Evolutionary conservation across 2,797 vertebrate genomes (phyloP), one percentile per base, ranked within the genome.

Genomic region (Lepilemur septentrionalis): DNA sequence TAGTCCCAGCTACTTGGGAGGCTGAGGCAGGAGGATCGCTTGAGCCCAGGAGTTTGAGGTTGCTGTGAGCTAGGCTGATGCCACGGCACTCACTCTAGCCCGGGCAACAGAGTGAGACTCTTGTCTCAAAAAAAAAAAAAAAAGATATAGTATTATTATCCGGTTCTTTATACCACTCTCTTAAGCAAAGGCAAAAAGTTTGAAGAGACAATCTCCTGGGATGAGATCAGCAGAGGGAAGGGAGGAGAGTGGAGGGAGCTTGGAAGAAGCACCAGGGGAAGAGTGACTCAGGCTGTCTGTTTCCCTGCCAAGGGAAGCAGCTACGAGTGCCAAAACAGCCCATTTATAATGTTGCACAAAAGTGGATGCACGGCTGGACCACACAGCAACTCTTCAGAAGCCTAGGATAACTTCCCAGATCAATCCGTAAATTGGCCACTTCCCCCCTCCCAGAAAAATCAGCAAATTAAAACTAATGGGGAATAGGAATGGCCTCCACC

Each of bases 351-450:
- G 2, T 0, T 85, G 61, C 63, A 94, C 81, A 93, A 87, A 95
- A 96, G 63, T 46, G 6, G 55, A 70, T 41, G 80, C 0, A 5
- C 4, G 30, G 32, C 63, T 35, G 38, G 95, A 92, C 96, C 97
- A 98, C 94, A 96, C 96, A 97, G 79, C 41, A 63, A 87, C 86
- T 91, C 93, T 85, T 67, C 59, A 95, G 12, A 11, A 84, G 70
- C 78, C 63, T 11, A 41, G 63, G 80, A 94, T 96, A 0, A 0
- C 86, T 86, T 87, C 88, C 94, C 76, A 89, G 0, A 90, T 93
- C 93, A 93, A 97, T 23, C 17, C 82, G 80, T 46, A 32, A 95
- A 82, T 48, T 30, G 72, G 83, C 69, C 0, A 2, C 5, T 93
- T 92, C 61, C 35, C 50, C 28, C 7, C 32, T n/a, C 63, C 63